These are phyloP conservation scores for Poecilia latipinna DNA, from an alignment of 2,113 vertebrate species.

Conservation along the genomic window DNA sequence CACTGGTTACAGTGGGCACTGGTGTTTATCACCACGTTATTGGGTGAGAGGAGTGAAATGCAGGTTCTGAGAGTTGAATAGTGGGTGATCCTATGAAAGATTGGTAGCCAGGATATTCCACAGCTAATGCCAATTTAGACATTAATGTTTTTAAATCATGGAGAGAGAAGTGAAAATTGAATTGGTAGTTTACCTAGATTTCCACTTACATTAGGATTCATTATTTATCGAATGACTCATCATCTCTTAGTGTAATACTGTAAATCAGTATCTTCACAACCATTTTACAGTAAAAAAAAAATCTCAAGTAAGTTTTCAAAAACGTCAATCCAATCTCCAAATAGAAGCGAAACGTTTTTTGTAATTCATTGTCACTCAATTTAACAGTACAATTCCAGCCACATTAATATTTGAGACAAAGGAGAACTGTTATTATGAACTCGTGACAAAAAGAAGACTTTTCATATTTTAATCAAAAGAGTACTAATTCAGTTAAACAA, in stretches of 20 bases:
- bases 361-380: not conserved
- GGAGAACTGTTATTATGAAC: too few relatives aligned
- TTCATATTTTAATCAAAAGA: too few relatives aligned
- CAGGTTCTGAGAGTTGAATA: not conserved
- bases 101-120: not conserved
- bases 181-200: not conserved
- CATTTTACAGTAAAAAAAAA: not conserved
- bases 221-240: not conserved
- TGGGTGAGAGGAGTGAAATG: not conserved
- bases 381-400: not conserved
- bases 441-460: too few relatives aligned
- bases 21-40: not conserved
- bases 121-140: not conserved
- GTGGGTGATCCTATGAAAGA: not conserved
- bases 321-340: not conserved
- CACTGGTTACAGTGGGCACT: too few relatives aligned
- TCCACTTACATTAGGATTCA: not conserved
- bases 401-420: too few relatives aligned
- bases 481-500: too few relatives aligned
- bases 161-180: not conserved
- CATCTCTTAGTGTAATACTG: not conserved
- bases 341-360: not conserved
- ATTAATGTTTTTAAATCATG: not conserved
- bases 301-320: not conserved
- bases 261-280: not conserved